phyloP scores from a whole-genome alignment of 2,113 vertebrate genomes.

The Actinemys pallida region DNA sequence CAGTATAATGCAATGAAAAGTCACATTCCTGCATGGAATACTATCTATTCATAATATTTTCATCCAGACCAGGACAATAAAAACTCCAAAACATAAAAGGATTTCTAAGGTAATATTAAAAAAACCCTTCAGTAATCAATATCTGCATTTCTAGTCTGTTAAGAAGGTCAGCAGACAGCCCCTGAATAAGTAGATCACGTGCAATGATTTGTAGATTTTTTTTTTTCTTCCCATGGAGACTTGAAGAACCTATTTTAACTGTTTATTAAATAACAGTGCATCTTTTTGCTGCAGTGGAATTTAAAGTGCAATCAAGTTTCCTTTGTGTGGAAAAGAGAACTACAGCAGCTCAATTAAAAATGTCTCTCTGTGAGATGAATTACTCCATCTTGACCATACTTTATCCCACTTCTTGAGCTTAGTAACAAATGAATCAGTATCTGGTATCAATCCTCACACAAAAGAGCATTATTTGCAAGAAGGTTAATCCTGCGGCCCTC shows the following conservation, averaged over 20 bases:
- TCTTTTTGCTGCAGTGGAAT: constrained; percentile 52
- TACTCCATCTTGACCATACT: constrained; percentile 50
- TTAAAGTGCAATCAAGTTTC: constrained; percentile 53
- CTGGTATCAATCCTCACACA: constrained; percentile 5
- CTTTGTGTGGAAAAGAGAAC: constrained; percentile 6
- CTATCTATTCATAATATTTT: background rate
- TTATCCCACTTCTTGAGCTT: constrained; percentile 24
- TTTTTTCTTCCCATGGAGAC: constrained; percentile 13
- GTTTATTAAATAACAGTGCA: constrained; percentile 66
- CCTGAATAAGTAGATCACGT: constrained; percentile 54
- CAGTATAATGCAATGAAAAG: constrained; percentile 40
- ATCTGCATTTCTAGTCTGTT: constrained; percentile 35
- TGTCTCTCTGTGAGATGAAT: constrained; percentile 46
- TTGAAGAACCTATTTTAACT: constrained; percentile 56
- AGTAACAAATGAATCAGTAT: constrained; percentile 50
- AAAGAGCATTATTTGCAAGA: background rate
- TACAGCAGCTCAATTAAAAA: constrained; percentile 49
- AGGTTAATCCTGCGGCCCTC: background rate
- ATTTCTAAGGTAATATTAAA: constrained; percentile 35
- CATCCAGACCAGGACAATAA: background rate
- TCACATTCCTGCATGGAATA: background rate
- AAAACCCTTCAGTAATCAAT: constrained; percentile 42
- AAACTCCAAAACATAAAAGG: constrained; percentile 30
- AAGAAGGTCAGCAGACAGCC: constrained; percentile 65
- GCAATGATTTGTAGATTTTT: constrained; percentile 4